phyloP scores from a whole-genome alignment of 2,888 invertebrate genomes.

The Agriopis aurantiaria region DNA sequence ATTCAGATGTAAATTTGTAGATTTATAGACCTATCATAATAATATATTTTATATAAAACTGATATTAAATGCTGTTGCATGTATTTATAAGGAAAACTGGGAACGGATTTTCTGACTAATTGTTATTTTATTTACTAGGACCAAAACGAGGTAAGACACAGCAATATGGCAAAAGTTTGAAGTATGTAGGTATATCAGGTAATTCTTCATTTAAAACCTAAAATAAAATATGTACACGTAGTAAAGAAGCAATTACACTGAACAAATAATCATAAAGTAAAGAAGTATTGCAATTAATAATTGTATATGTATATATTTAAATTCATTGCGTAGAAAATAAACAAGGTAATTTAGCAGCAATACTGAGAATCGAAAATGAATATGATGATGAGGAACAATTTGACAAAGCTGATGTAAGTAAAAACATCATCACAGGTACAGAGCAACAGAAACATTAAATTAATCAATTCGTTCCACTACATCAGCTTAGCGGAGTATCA shows the following conservation, averaged over 20 bases:
- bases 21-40: no score
- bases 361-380: slow-evolving; percentile 39
- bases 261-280: neutral
- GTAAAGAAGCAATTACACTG: neutral
- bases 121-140: slow-evolving; percentile 15
- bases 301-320: no score
- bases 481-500: slow-evolving; percentile 30
- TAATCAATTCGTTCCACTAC: slow-evolving; percentile 45
- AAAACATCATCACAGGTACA: slow-evolving; percentile 23
- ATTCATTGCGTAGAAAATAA: slow-evolving; percentile 2
- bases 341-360: slow-evolving; percentile 28
- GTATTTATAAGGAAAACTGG: neutral
- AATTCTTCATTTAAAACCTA: neutral
- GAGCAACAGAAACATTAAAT: neutral
- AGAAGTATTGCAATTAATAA: neutral
- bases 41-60: neutral
- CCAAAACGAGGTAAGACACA: slow-evolving; percentile 5
- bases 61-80: neutral
- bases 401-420: slow-evolving; percentile 22
- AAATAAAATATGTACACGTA: neutral
- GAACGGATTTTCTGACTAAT: slow-evolving; percentile 12
- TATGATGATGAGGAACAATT: slow-evolving; percentile 27
- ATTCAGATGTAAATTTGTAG: no score
- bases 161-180: neutral
- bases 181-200: neutral